Evolutionary conservation across 2,113 vertebrate species (phyloP), one percentile per base, ranked within the genome.

Genomic region (Chloebia gouldiae): DNA sequence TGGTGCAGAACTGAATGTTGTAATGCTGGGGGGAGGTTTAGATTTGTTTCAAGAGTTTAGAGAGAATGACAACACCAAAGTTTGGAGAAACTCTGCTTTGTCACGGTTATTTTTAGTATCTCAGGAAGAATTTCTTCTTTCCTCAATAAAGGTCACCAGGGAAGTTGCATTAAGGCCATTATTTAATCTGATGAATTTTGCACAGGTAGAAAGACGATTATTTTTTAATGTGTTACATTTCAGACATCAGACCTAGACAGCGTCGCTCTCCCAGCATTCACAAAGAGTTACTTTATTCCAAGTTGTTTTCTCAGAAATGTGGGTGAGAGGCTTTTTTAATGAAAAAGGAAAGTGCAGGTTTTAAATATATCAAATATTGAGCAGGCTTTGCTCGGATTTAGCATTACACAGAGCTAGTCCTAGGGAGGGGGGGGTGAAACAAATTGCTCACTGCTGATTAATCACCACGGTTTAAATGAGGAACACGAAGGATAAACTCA

Each of bases 171-270:
- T 85, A 60, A 79, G 77, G 77, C 61, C 64, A 33, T 86, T 87
- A 76, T 85, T 85, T 71, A 81, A 90, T 90, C 65, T 51, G 87
- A 95, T 80, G 54, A 79, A 89, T 93, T 90, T 85, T 96, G 83
- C 75, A 59, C 49, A 69, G 73, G 77, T 89, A 64, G 73, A 47
- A 78, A 63, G 72, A 81, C 66, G n/a, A 81, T 78, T 81, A 69
- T 59, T 92, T 80, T 95, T 92, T 70, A 71, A 85, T 49, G 40
- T 30, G 33, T 79, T 82, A 25, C 20, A 30, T 82, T 84, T 71
- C 64, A 88, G 66, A 72, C 61, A 76, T 85, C 57, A 73, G 66
- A 35, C 25, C 33, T 70, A 37, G 63, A 49, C 54, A 77, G 44
- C 22, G 2, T 76, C 8, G 15, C 64, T 56, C 28, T 69, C 59